These are phyloP conservation scores for Gallinago jamesoni DNA, from an alignment of 2,113 vertebrate species.

Conservation along the genomic window DNA sequence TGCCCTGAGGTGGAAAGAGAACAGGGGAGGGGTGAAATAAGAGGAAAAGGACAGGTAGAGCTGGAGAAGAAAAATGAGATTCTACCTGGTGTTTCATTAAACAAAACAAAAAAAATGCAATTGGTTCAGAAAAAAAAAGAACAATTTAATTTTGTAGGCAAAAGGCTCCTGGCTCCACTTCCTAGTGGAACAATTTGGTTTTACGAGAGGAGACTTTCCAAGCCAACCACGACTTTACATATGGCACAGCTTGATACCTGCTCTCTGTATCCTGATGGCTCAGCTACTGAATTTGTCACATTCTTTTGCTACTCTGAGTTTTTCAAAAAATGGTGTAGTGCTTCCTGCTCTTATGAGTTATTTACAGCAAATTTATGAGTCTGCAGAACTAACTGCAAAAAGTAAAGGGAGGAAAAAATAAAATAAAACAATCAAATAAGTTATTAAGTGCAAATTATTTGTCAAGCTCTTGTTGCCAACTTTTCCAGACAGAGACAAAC, in stretches of 20 bases:
- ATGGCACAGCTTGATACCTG: slow-evolving; percentile 67
- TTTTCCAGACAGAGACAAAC: not conserved
- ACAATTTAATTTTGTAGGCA: slow-evolving; percentile 51
- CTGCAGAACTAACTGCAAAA: slow-evolving; percentile 44
- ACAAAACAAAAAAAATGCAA: slow-evolving; percentile 44
- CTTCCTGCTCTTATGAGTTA: slow-evolving; percentile 42
- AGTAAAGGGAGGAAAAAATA: not conserved
- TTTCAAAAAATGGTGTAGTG: slow-evolving; percentile 43
- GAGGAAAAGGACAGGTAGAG: slow-evolving; percentile 31
- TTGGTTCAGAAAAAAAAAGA: not conserved
- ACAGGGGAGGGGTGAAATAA: not conserved
- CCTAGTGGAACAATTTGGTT: slow-evolving; percentile 58
- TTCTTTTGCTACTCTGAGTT: slow-evolving; percentile 48
- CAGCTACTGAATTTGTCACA: slow-evolving; percentile 67
- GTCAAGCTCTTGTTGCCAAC: not conserved
- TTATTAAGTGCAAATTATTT: slow-evolving; percentile 42
- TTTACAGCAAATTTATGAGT: slow-evolving; percentile 50
- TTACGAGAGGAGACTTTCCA: slow-evolving; percentile 56
- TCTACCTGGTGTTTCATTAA: slow-evolving; percentile 59
- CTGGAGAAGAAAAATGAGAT: slow-evolving; percentile 37
- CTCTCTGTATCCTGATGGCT: slow-evolving; percentile 64
- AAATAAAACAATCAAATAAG: not conserved
- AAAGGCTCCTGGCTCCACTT: slow-evolving; percentile 38
- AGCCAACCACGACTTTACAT: slow-evolving; percentile 66
- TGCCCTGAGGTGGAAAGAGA: not conserved